These are phyloP conservation scores for Cyanoramphus novaezelandiae DNA, from an alignment of 2,113 vertebrate species.

Conservation along the genomic window DNA sequence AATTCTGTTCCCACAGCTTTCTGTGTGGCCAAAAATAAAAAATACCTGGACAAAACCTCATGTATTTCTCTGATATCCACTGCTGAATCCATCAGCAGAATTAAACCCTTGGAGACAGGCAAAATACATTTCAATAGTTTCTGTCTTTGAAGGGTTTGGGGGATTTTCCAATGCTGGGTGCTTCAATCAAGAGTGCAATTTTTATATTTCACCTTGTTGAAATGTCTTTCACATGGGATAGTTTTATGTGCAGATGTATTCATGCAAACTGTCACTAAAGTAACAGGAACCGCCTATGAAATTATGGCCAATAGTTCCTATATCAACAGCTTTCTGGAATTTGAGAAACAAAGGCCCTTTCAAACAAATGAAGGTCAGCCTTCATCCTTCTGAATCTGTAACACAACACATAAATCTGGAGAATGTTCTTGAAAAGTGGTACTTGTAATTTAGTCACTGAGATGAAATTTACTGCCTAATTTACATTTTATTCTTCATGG, in stretches of 20 bases:
- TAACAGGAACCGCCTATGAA: background rate
- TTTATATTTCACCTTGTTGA: background rate
- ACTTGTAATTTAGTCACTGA: background rate
- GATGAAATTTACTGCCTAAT: background rate
- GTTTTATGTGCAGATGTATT: background rate
- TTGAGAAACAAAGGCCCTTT: conserved; percentile 5
- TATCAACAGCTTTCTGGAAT: background rate
- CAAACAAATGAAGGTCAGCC: background rate
- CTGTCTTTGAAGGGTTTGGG: background rate
- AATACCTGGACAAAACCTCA: background rate
- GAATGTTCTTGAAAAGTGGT: background rate
- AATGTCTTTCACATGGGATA: background rate
- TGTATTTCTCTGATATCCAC: background rate
- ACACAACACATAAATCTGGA: background rate
- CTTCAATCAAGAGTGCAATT: background rate
- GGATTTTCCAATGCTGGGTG: background rate
- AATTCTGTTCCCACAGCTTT: background rate
- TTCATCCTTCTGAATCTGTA: background rate
- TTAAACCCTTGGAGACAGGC: background rate
- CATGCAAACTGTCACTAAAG: background rate
- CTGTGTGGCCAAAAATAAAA: background rate
- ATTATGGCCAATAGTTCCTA: background rate
- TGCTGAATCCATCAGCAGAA: background rate
- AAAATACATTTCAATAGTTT: background rate
- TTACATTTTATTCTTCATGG: background rate